Evolutionary conservation across 2,113 vertebrate species (phyloP).

Genomic region (Odobenus rosmarus): DNA sequence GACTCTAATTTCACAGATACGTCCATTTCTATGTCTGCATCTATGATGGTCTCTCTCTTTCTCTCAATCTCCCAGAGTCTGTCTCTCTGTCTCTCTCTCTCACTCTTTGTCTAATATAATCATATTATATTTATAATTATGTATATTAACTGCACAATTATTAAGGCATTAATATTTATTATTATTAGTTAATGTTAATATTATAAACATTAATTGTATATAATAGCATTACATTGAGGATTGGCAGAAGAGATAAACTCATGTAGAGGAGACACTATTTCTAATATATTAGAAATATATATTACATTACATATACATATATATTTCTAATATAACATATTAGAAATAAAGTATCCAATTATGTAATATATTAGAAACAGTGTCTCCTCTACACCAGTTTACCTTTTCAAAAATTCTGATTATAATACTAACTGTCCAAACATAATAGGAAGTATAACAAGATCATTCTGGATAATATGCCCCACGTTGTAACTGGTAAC

Average conservation of each 20-base stretch:
- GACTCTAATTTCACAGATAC: not conserved
- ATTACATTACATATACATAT: not conserved
- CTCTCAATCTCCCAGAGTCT: not conserved
- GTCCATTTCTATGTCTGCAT: not conserved
- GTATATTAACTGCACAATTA: not conserved
- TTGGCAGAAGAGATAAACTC: not conserved
- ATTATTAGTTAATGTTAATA: not conserved
- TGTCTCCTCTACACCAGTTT: not conserved
- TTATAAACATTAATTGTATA: not conserved
- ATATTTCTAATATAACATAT: not conserved
- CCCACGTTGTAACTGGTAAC: not conserved
- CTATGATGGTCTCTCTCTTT: not conserved
- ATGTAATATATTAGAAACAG: not conserved
- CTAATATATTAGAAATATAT: not conserved
- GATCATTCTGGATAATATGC: not conserved
- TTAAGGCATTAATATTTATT: not conserved
- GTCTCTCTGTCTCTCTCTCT: not conserved
- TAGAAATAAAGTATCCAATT: not conserved
- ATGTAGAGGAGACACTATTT: not conserved
- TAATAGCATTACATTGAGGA: not conserved
- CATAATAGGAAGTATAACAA: not conserved
- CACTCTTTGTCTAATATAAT: not conserved
- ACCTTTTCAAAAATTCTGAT: not conserved
- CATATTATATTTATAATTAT: not conserved
- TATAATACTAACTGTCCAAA: not conserved